Base-by-base conservation (phyloP, 2,113 vertebrate genomes). In the Hemibagrus wyckioides region DNA sequence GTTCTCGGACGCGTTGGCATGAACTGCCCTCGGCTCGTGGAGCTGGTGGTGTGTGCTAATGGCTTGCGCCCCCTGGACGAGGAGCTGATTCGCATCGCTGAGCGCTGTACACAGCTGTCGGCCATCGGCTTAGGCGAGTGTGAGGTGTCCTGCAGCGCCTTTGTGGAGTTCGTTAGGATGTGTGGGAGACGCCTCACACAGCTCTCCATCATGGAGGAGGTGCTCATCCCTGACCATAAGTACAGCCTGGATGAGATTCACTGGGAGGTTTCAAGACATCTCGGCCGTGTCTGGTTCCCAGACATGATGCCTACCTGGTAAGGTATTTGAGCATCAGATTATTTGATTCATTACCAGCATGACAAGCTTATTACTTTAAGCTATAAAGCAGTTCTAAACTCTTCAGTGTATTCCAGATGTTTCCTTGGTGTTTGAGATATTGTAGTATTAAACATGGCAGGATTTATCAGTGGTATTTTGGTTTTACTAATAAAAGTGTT, bases 261-360 rank as follows among this genome's bases (percentile, higher is more conserved):
- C 0, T 99, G 97, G 97, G 98, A 99, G 92, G 98, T 99, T 57
- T 99, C 98, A 7, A 99, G 98, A 93, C 97, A 99, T 92, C 96
- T 99, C 5, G 98, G 98, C 83, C 96, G 98, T 44, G 97, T 99
- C 82, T 99, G 98, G 98, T 99, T 99, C 93, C 98, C 98, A 0
- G 98, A 99, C 89, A 97, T 98, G 98, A 99, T 99, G 98, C 98
- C 98, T 14, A 99, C 97, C 0, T 99, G 98, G 98, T 99, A 93
- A 77, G 36, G 63, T 11, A 3, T 65, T 63, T 0, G 15, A 76
- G 17, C 41, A 7, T 39, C 7, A 73, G 13, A 82, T 59, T 59
- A 57, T 41, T 36, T 41, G 23, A 82, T 82, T 82, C 28, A 33
- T 82, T 52, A 83, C 52, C 67, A 75, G 63, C 30, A 48, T 69